Percentiles rank a stretch among this genome's conserved stretches.
These are phyloP conservation scores for Nerophis lumbriciformis DNA, from an alignment of 2,113 vertebrate genomes.

Conservation along the genomic window DNA sequence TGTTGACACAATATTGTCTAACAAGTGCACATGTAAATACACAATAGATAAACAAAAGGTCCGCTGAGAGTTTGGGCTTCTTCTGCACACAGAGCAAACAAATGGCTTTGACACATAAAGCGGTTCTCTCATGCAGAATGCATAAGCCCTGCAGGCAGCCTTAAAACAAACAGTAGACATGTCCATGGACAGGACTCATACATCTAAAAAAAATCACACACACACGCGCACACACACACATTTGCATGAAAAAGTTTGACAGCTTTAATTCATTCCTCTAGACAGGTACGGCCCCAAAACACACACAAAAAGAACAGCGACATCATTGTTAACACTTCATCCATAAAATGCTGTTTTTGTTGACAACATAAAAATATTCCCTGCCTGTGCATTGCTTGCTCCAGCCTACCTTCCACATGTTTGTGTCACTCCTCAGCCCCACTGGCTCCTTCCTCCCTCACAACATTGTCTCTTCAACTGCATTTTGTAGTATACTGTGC, in stretches of 20 bases:
- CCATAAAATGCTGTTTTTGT: conserved; percentile 63
- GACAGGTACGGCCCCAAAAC: conserved; percentile 58
- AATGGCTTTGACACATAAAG: conserved; percentile 69
- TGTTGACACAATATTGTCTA: neutral
- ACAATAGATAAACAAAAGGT: conserved; percentile 55
- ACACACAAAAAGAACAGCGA: conserved; percentile 30
- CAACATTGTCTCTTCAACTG: conserved; percentile 21
- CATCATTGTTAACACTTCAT: conserved; percentile 47
- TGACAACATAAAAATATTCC: conserved; percentile 58
- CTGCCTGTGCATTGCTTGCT: conserved; percentile 6
- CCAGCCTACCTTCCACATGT: neutral
- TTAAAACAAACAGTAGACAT: conserved; percentile 63
- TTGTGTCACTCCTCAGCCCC: neutral
- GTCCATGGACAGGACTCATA: conserved; percentile 58
- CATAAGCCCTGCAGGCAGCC: conserved; percentile 63
- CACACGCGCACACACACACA: conserved; percentile 23
- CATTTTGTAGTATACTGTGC: no score
- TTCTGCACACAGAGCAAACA: conserved; percentile 63
- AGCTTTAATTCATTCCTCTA: conserved; percentile 59
- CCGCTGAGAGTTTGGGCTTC: conserved; percentile 49
- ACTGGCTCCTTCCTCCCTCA: neutral
- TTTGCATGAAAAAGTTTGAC: conserved; percentile 33
- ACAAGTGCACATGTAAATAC: conserved; percentile 25
- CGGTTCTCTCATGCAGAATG: conserved; percentile 66
- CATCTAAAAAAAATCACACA: conserved; percentile 44